Evolutionary conservation across 92 coral and sea anemone species (phyloP).

Genomic region (Bergia puertoricense): DNA sequence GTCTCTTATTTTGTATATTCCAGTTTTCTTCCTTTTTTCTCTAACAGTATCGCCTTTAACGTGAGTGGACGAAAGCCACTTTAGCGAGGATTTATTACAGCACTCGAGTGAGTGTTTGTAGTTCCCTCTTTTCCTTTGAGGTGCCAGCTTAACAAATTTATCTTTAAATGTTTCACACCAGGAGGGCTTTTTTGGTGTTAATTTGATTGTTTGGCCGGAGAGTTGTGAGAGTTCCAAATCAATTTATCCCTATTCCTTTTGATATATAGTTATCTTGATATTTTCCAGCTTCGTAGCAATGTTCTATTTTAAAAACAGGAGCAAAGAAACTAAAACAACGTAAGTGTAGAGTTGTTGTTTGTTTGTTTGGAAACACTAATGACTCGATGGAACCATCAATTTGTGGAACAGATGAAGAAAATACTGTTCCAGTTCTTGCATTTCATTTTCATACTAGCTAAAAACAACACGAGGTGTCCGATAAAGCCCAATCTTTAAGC

Average conservation of each 20-base stretch:
- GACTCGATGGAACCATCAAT: not conserved
- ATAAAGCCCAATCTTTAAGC: not conserved
- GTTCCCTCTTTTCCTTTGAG: not conserved
- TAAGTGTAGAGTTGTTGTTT: not conserved
- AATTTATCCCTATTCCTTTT: conserved; percentile 7
- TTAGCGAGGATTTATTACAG: not conserved
- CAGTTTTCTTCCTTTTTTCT: not conserved
- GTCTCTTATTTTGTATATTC: conserved; percentile 5
- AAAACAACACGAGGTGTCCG: not conserved
- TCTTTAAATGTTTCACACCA: conserved; percentile 39
- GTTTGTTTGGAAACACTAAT: not conserved
- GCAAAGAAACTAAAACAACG: not conserved
- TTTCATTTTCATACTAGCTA: not conserved
- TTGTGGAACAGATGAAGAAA: too few relatives aligned
- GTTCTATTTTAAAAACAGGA: not conserved
- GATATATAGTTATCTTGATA: not conserved
- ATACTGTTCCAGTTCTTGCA: not conserved
- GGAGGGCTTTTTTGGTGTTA: conserved; percentile 30
- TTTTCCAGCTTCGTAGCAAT: conserved; percentile 1
- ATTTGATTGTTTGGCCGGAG: conserved; percentile 15
- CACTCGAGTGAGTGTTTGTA: not conserved
- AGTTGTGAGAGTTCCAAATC: not conserved
- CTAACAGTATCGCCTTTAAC: not conserved
- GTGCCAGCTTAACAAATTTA: conserved; percentile 28
- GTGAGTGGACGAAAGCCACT: not conserved